Evolutionary conservation across 2,113 vertebrate species (phyloP).

Genomic region (Poeciliopsis prolifica): DNA sequence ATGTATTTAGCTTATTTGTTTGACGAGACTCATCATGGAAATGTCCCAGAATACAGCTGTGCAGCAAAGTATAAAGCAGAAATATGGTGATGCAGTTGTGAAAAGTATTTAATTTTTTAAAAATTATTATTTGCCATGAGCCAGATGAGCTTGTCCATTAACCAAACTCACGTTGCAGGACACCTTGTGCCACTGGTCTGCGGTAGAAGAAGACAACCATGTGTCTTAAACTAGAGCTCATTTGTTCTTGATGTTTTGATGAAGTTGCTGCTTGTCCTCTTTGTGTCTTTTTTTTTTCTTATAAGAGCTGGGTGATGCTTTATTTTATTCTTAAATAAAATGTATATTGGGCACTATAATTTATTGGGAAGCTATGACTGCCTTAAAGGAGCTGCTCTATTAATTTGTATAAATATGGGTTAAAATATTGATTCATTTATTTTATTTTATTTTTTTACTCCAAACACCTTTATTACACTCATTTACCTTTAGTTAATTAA

Average conservation of each 20-base stretch:
- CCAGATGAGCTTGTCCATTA: neutral
- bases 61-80: neutral
- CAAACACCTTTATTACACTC: neutral
- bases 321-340: conserved; percentile 2
- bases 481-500: neutral
- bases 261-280: neutral
- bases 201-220: neutral
- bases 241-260: neutral
- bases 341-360: neutral
- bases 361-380: neutral
- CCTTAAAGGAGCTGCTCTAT: neutral
- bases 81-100: neutral
- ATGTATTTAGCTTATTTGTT: conserved; percentile 43
- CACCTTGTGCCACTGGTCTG: neutral
- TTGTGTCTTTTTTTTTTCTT: neutral
- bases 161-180: neutral
- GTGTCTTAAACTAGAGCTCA: neutral
- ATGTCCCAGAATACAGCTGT: conserved; percentile 1
- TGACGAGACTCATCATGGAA: neutral
- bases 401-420: neutral
- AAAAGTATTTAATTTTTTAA: neutral
- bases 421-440: neutral
- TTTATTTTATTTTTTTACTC: neutral
- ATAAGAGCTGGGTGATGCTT: conserved; percentile 5
- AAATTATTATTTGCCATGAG: neutral